Evolutionary conservation across 2,797 vertebrate species (phyloP).

Genomic region (Momotus momota): DNA sequence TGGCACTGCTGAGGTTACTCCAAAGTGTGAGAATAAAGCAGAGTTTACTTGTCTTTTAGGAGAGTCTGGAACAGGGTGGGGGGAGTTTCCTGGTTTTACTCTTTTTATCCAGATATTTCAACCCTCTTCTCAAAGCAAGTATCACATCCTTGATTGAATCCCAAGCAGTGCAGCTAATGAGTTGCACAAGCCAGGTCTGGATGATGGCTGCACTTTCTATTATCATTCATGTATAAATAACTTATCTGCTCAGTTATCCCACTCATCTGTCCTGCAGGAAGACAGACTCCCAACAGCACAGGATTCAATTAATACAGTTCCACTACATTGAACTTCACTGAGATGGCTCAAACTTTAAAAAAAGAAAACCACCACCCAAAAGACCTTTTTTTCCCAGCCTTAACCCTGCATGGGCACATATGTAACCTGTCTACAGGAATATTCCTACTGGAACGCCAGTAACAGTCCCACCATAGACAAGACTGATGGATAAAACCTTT

Average conservation of each 20-base stretch:
- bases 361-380: no score
- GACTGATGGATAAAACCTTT: background rate
- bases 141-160: background rate
- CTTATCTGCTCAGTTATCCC: background rate
- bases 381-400: background rate
- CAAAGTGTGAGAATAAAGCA: background rate
- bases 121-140: background rate
- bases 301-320: background rate
- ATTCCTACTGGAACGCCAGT: background rate
- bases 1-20: background rate
- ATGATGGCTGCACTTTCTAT: background rate
- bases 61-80: rapidly evolving
- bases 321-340: background rate
- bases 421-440: background rate
- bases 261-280: background rate
- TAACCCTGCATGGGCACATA: background rate
- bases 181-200: background rate
- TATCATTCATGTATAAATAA: background rate
- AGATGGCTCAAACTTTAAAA: background rate
- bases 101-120: background rate
- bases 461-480: background rate
- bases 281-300: background rate
- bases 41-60: background rate
- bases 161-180: background rate
- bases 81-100: background rate